Evolutionary conservation across 1,140 invertebrate species (phyloP), one percentile per base, ranked within the genome.

Genomic region (Prorops nasuta): DNA sequence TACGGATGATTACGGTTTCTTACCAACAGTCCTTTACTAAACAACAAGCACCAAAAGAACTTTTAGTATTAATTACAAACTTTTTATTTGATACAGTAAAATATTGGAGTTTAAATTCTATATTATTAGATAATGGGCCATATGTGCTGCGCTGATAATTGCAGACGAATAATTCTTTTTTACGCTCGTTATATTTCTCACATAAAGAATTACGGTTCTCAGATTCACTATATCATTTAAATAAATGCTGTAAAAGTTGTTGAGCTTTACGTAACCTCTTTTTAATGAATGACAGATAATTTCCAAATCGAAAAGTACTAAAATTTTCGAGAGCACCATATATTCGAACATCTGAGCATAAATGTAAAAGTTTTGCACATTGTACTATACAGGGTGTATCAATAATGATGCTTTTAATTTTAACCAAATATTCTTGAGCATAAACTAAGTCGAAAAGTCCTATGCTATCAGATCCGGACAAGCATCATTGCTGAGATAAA

Each of bases 301-400:
- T 56, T 49, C 51, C 24, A 19, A 57, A 52, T 3, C 16, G 42
- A 31, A 49, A 54, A 1, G 41, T 38, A 14, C 52, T 54, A n/a
- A 44, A 54, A 8, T 38, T 21, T 17, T 49, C 42, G 1, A 57
- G 17, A 9, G 3, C 2, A 3, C 54, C 54, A 44, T 45, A 52
- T 9, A 15, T 39, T 24, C 15, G 36, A 9, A 52, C 54, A 44
- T 52, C 54, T 21, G 22, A 16, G 12, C 20, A 18, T 10, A 57
- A 20, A 34, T 57, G 54, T 22, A 48, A 15, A 0, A 52, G 15
- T 42, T 47, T 21, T 57, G 54, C 3, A 57, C 39, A 49, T 57
- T 52, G 17, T 39, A 34, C 2, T 39, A 47, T 0, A 52, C 39
- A 14, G 21, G 19, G n/a, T n/a, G n/a, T n/a, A n/a, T n/a, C n/a